Evolutionary conservation across 2,797 vertebrate genomes (phyloP), one percentile per base, ranked within the genome.

Genomic region (Microctenopoma steveboyesi): DNA sequence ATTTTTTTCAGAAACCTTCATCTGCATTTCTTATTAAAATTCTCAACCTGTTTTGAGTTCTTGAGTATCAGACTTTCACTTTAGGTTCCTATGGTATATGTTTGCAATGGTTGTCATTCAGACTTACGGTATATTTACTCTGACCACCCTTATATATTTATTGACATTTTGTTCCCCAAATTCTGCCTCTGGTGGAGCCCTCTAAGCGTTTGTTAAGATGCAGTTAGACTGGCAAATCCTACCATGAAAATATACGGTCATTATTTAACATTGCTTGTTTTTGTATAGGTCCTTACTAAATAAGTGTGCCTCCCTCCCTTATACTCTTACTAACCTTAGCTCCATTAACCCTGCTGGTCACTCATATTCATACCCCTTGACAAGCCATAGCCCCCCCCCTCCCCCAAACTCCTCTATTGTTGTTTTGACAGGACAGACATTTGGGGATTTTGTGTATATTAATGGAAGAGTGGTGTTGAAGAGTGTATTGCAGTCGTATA

Each of bases 381-480:
- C 93, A 95, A 95, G 94, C 94, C 94, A 95, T 94, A 95, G 86
- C 87, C 80, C 85, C 80, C 85, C 88, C 69, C 73, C 62, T 81
- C 72, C 86, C 71, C 78, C 72, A 82, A 90, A 74, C 82, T 84
- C 85, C 84, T 88, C 76, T 90, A 88, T 89, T 77, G 88, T 89
- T 89, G 88, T 92, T 93, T 93, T 91, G 77, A 90, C 90, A 91
- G 91, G 92, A 94, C 92, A 94, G 89, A 94, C 81, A 90, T 93
- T 94, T 93, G 91, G 91, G 91, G 90, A 92, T 91, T 92, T 90
- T 92, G 86, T 92, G 92, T 92, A 94, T 95, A 93, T 94, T 92
- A 93, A 92, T 93, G 92, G 88, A 94, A 94, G 94, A 94, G 93
- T 95, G 94, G 70, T 93, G 90, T 92, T 92, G 92, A 91, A 89